phyloP scores from a whole-genome alignment of 2,797 vertebrate genomes.

The Macroramphosus scolopax region DNA sequence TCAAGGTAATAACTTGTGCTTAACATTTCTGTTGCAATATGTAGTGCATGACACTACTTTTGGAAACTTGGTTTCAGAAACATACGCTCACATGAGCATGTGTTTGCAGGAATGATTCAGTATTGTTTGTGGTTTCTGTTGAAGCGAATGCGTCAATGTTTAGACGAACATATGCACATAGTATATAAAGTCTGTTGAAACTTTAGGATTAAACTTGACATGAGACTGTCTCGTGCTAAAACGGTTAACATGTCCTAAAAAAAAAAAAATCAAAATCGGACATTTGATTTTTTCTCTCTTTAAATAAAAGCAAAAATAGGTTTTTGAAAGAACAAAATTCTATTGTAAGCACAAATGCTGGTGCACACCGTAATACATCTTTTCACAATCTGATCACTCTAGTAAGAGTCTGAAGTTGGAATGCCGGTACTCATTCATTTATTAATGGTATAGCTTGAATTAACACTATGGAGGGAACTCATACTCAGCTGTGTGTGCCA shows the following conservation, averaged over 20 bases:
- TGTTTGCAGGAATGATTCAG: too few relatives aligned
- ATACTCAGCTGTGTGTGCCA: conserved; percentile 6
- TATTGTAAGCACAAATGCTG: not conserved
- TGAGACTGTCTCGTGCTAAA: not conserved
- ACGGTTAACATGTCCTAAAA: too few relatives aligned
- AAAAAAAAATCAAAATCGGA: too few relatives aligned
- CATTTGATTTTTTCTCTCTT: not conserved
- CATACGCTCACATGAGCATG: too few relatives aligned
- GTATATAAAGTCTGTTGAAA: not conserved
- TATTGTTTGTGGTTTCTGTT: conserved; percentile 1
- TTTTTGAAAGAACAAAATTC: not conserved
- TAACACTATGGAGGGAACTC: not conserved
- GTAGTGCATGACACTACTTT: too few relatives aligned
- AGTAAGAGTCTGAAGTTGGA: not conserved
- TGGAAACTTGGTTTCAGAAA: too few relatives aligned
- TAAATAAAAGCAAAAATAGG: not conserved
- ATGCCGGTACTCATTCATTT: not conserved
- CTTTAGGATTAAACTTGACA: not conserved
- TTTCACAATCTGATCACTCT: too few relatives aligned
- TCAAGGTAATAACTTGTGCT: conserved; percentile 55
- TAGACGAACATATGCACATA: not conserved
- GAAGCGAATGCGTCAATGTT: not conserved
- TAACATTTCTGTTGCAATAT: not conserved
- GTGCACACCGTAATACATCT: too few relatives aligned
- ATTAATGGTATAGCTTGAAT: not conserved